These are phyloP conservation scores for Drosophila fulvimacula DNA, from an alignment of 2,888 invertebrate genomes.

Conservation along the genomic window DNA sequence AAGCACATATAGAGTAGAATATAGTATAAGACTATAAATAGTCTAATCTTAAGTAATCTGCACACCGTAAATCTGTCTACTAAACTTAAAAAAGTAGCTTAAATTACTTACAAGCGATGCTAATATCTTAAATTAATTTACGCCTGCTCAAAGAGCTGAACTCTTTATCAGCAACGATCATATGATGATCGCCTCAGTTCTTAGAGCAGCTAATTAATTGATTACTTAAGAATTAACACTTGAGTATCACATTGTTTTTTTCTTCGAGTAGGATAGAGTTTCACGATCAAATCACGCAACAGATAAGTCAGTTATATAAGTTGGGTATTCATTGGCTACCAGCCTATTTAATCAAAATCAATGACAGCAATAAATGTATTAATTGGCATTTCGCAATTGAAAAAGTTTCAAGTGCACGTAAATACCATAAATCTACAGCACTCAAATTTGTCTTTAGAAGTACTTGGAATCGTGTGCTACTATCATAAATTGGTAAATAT, in stretches of 20 bases:
- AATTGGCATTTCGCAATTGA: slow-evolving; percentile 50
- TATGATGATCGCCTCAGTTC: slow-evolving; percentile 4
- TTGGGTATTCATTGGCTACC: background rate
- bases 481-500: slow-evolving; percentile 19
- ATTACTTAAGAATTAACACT: slow-evolving; percentile 12
- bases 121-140: background rate
- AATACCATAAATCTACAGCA: slow-evolving; percentile 50
- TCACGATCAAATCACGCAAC: slow-evolving; percentile 4
- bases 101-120: no score
- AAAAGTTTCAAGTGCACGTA: slow-evolving; percentile 50
- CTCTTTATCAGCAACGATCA: background rate
- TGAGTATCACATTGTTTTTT: background rate
- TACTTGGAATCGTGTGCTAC: slow-evolving; percentile 10
- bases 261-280: background rate
- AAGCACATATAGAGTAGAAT: no score
- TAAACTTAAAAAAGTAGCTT: no score
- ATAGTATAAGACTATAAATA: no score
- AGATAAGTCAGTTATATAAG: slow-evolving; percentile 36
- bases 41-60: no score
- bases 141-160: background rate
- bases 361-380: slow-evolving; percentile 46
- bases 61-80: no score
- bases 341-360: slow-evolving; percentile 50
- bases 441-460: slow-evolving; percentile 23
- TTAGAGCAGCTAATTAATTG: slow-evolving; percentile 8